These are phyloP conservation scores for Eonycteris spelaea DNA, from an alignment of 2,113 vertebrate genomes.

Conservation along the genomic window DNA sequence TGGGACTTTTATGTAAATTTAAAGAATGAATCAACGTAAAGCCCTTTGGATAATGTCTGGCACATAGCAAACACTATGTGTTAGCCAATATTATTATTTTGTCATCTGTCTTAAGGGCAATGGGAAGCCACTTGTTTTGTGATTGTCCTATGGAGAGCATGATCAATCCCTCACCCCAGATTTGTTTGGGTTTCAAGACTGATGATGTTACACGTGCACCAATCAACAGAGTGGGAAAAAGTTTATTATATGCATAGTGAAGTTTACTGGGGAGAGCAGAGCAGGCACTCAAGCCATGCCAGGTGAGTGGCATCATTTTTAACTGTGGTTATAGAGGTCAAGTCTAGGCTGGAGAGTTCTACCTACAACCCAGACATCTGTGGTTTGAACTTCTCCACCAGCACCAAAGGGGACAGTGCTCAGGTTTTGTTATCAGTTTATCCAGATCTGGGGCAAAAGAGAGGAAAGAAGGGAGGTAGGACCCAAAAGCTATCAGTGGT, in stretches of 20 bases:
- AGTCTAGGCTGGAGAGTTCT: background rate
- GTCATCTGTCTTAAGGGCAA: background rate
- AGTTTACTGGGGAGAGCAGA: background rate
- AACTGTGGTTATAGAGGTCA: background rate
- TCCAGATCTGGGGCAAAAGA: background rate
- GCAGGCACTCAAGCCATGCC: fast-evolving
- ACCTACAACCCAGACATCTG: no score
- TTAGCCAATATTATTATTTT: constrained; percentile 14
- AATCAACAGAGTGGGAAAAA: background rate
- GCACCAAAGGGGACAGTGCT: background rate
- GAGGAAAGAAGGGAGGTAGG: background rate
- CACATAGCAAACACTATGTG: background rate
- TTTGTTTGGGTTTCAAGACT: background rate
- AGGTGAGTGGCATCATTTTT: background rate
- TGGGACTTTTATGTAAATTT: background rate
- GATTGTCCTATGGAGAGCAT: background rate
- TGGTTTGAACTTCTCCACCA: background rate
- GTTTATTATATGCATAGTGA: background rate
- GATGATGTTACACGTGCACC: background rate
- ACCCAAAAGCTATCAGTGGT: background rate
- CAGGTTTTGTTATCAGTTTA: background rate
- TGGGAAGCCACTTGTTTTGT: background rate
- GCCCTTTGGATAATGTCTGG: background rate
- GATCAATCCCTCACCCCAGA: background rate
- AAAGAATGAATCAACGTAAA: background rate